Conservation (phyloP, 2,797 vertebrate species). For the Pseudopleuronectes americanus region DNA sequence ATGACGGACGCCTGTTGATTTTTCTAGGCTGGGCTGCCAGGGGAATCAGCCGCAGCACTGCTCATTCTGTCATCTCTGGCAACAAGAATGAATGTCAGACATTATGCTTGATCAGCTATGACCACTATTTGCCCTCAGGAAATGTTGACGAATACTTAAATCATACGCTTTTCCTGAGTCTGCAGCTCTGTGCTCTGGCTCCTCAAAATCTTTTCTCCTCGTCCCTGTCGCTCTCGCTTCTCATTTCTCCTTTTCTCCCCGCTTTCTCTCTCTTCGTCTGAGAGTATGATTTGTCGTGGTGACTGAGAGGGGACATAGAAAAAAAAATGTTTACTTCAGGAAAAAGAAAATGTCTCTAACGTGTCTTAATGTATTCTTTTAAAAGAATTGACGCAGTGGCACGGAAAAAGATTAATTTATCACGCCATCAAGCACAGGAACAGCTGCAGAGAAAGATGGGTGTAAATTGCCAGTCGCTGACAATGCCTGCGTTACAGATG, state of each 20-base stretch:
- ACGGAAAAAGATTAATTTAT: constrained; percentile 90
- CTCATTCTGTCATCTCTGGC: constrained; percentile 78
- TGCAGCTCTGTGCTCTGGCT: constrained; percentile 65
- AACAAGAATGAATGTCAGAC: constrained; percentile 81
- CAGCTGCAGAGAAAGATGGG: constrained; percentile 85
- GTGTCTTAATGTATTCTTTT: constrained; percentile 88
- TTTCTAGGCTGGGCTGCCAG: constrained; percentile 38
- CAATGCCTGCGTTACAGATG: constrained; percentile 86
- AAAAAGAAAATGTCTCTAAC: constrained; percentile 77
- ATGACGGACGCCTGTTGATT: constrained; percentile 69
- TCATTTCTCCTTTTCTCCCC: constrained; percentile 43
- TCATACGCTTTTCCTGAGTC: constrained; percentile 74
- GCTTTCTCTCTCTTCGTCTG: constrained; percentile 76
- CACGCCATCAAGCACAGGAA: constrained; percentile 89
- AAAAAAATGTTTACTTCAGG: constrained; percentile 81
- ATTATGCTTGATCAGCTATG: constrained; percentile 82
- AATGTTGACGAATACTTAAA: constrained; percentile 81
- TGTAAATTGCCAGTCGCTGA: constrained; percentile 87
- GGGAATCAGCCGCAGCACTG: constrained; percentile 59
- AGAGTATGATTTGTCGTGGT: constrained; percentile 87
- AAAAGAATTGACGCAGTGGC: constrained; percentile 87
- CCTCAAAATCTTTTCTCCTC: constrained; percentile 64
- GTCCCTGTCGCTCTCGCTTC: constrained; percentile 43
- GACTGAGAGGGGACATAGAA: constrained; percentile 80
- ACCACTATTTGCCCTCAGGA: constrained; percentile 75